Evolutionary conservation across 1,140 invertebrate genomes (phyloP), one percentile per base, ranked within the genome.

Genomic region (Cardiocondyla obscurior): DNA sequence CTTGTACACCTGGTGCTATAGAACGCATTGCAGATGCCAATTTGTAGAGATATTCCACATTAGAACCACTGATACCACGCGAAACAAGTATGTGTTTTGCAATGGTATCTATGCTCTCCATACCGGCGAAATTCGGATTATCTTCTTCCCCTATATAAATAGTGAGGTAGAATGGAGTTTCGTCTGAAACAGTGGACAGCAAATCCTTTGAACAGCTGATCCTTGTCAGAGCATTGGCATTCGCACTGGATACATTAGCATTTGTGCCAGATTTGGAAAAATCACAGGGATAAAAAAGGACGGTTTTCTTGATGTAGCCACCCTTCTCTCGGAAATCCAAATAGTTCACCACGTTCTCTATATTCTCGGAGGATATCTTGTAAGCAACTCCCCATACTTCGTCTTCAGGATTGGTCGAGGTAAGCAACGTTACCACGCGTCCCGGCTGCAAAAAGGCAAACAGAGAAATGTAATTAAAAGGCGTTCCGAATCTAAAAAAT

Each of bases 351-450:
- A 99, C 98, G 84, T 94, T 89, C 10, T 96, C 95, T 85, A 96
- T 95, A 83, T 98, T 95, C 42, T 95, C 92, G 0, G 94, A 89
- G 2, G 95, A 94, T 90, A 99, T 98, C 94, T 97, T 96, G 93
- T 99, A 99, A 0, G 98, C 98, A 16, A 99, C 94, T 49, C 98
- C 98, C 96, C 97, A 99, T 0, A 99, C 98, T 90, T 93, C 90
- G 53, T 95, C 95, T 57, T 96, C 91, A 6, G 93, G 89, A 90
- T 97, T 94, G 6, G 95, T 93, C 3, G 96, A 96, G 39, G 96
- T 95, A 69, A 99, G 92, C 42, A 99, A 93, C 0, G 98, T 99
- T 0, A 98, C 98, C 39, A 99, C 98, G 89, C 98, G 94, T 0
- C 98, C 98, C 58, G 98, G 98, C 96, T 98, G 3, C n/a, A 60